phyloP scores from a whole-genome alignment of 2,888 invertebrate genomes.

The Pseudococcus jackbeardsleyi region DNA sequence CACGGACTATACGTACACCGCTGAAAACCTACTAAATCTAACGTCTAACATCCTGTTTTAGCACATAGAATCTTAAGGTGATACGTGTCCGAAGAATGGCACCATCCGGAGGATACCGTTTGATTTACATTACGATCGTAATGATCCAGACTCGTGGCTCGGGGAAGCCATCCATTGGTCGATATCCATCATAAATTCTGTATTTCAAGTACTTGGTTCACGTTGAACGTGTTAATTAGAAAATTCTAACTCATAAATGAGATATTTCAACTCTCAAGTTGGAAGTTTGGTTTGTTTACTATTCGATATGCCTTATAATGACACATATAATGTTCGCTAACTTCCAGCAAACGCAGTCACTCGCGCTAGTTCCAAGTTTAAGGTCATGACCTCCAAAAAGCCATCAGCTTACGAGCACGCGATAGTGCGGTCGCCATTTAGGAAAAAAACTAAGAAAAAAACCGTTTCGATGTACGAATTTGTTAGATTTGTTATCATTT shows the following conservation, averaged over 20 bases:
- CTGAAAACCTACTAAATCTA: constrained; percentile 13
- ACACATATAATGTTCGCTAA: not conserved
- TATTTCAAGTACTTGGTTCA: not conserved
- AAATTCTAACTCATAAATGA: not conserved
- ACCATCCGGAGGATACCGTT: not conserved
- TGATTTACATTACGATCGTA: not conserved
- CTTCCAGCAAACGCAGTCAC: not conserved
- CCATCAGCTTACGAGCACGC: constrained; percentile 13
- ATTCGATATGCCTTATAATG: not conserved
- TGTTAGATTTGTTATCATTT: not conserved
- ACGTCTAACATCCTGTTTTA: constrained; percentile 15
- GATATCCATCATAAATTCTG: not conserved
- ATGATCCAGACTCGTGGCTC: too few relatives aligned
- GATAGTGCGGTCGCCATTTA: not conserved
- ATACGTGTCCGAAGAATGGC: constrained; percentile 23
- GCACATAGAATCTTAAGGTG: constrained; percentile 2
- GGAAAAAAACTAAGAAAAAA: not conserved
- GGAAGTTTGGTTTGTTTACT: not conserved
- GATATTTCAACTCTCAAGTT: too few relatives aligned
- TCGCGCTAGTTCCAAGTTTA: constrained; percentile 40
- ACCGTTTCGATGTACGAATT: not conserved
- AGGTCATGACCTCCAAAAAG: constrained; percentile 42
- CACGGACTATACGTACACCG: not conserved
- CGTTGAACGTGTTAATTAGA: not conserved
- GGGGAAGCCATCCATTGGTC: not conserved